A percentile compares a stretch with the other conserved stretches of the same genome.
phyloP scores from a whole-genome alignment of 1,140 invertebrate genomes.

The Zaprionus nigranus region DNA sequence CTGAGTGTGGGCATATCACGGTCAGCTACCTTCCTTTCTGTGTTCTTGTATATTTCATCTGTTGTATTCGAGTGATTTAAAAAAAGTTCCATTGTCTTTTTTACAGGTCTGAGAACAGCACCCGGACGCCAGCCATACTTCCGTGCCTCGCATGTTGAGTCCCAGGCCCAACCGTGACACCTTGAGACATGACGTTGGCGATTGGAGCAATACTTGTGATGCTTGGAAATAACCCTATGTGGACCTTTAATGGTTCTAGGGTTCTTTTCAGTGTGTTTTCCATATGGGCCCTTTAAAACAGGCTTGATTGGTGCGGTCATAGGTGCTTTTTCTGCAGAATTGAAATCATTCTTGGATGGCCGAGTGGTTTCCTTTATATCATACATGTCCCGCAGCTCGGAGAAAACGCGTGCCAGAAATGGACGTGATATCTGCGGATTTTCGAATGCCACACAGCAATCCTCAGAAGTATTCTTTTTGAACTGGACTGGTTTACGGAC shows the following conservation, averaged over 20 bases:
- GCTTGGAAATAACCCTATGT: background rate
- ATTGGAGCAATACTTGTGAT: conserved; percentile 59
- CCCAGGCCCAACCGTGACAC: conserved; percentile 79
- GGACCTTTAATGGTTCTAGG: conserved; percentile 12
- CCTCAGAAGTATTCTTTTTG: conserved; percentile 36
- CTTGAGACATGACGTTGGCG: conserved; percentile 36
- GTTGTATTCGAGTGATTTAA: conserved; percentile 4
- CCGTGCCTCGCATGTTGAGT: conserved; percentile 30
- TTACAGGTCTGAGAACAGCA: conserved; percentile 69
- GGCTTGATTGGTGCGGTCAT: no score
- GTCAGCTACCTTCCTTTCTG: conserved; percentile 10
- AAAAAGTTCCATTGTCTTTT: conserved; percentile 74
- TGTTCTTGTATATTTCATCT: conserved; percentile 32
- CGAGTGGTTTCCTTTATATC: conserved; percentile 48
- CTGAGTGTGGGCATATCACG: conserved; percentile 54
- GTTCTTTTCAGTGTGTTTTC: background rate
- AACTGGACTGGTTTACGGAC: background rate
- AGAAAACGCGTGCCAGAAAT: conserved; percentile 71
- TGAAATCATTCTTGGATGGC: conserved; percentile 8
- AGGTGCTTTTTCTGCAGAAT: no score
- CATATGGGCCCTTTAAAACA: background rate
- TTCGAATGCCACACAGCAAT: conserved; percentile 54
- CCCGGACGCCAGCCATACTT: conserved; percentile 73
- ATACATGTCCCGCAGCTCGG: conserved; percentile 74
- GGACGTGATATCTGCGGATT: conserved; percentile 61